Conservation (phyloP, 2,797 vertebrate species). For the Paguma larvata region DNA sequence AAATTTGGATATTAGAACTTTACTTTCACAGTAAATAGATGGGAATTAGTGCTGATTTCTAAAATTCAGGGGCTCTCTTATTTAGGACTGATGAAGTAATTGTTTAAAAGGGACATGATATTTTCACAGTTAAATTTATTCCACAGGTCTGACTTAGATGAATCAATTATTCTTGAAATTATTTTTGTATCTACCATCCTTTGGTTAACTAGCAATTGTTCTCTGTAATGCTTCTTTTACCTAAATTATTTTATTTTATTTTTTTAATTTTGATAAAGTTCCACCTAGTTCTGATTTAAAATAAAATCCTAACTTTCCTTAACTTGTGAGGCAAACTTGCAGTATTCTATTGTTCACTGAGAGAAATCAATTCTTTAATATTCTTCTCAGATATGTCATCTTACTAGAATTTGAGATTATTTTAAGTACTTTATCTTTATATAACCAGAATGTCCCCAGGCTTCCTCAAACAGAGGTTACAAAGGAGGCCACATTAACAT, state of each 20-base stretch:
- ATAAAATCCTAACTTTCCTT: background rate
- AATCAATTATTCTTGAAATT: background rate
- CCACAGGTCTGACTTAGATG: background rate
- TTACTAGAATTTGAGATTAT: background rate
- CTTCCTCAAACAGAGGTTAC: background rate
- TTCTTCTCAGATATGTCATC: background rate
- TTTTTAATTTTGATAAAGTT: background rate
- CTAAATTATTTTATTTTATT: background rate
- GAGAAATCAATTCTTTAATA: background rate
- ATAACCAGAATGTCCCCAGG: background rate
- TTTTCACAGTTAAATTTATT: background rate
- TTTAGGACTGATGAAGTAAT: background rate
- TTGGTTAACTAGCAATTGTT: background rate
- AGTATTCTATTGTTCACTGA: background rate
- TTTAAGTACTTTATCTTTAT: background rate
- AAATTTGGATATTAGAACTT: background rate
- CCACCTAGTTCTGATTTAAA: background rate
- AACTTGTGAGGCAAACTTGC: background rate
- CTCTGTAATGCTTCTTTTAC: background rate
- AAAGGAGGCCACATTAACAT: background rate
- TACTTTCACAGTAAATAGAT: background rate
- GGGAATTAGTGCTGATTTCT: background rate
- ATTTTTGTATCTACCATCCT: background rate
- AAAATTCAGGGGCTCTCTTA: background rate
- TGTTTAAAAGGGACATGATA: background rate